Percentiles rank a stretch among this genome's conserved stretches.
Conservation (phyloP, 2,888 invertebrate species). For the Agrilus biguttatus region DNA sequence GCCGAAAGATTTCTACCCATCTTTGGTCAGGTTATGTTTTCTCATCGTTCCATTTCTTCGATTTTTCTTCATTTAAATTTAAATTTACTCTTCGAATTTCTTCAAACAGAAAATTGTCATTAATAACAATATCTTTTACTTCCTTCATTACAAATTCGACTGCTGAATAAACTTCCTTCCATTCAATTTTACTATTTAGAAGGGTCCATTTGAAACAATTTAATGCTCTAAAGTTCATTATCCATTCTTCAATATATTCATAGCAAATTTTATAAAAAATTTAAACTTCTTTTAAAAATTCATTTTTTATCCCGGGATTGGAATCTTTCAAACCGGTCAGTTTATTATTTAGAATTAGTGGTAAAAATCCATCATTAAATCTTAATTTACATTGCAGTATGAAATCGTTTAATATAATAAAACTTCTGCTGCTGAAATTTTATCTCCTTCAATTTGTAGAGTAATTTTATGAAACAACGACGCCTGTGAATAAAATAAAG, state of each 20-base stretch:
- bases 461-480: conserved; percentile 8
- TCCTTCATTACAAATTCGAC: conserved; percentile 1
- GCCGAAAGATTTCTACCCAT: too few relatives aligned
- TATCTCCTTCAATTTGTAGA: conserved; percentile 6
- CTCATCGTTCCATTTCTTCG: too few relatives aligned
- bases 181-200: too few relatives aligned
- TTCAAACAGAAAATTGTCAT: too few relatives aligned
- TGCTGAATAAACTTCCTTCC: neutral
- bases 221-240: conserved; percentile 5
- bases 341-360: conserved; percentile 39
- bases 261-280: conserved; percentile 6
- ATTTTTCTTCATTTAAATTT: too few relatives aligned
- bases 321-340: conserved; percentile 33
- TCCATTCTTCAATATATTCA: conserved; percentile 6
- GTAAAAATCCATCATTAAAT: conserved; percentile 19
- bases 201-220: too few relatives aligned
- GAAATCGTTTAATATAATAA: conserved; percentile 10
- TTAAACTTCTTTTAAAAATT: conserved; percentile 6
- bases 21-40: too few relatives aligned
- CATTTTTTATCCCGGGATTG: conserved; percentile 6
- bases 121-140: conserved; percentile 1
- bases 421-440: conserved; percentile 13
- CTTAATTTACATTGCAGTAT: conserved; percentile 11
- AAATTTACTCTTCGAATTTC: too few relatives aligned
- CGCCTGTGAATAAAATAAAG: conserved; percentile 15